These are phyloP conservation scores for Drosophila jambulina DNA, from an alignment of 1,140 invertebrate genomes.

Conservation along the genomic window DNA sequence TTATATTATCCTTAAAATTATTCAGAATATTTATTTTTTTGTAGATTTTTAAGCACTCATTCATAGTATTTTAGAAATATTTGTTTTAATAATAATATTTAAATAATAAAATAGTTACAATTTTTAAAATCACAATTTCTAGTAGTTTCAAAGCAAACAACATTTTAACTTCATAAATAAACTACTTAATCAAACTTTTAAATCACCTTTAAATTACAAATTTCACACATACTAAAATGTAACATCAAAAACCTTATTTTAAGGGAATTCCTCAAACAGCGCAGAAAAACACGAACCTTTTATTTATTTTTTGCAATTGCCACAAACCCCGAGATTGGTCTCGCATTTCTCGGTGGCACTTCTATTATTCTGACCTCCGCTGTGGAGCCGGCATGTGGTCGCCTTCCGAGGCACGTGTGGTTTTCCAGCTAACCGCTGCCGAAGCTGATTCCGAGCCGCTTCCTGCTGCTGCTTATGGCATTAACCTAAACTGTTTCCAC, in stretches of 20 bases:
- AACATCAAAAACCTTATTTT: constrained; percentile 1
- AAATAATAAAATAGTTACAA: no score
- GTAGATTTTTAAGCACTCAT: no score
- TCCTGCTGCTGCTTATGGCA: constrained; percentile 68
- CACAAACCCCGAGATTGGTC: constrained; percentile 1
- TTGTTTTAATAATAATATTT: no score
- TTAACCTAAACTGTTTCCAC: constrained; percentile 83
- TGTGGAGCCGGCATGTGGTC: constrained; percentile 73
- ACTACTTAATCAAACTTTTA: not conserved
- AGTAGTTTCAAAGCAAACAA: not conserved
- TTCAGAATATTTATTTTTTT: no score
- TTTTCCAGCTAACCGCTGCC: constrained; percentile 79
- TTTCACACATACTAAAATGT: constrained; percentile 6
- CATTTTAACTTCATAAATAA: not conserved
- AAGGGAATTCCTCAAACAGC: not conserved
- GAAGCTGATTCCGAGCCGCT: constrained; percentile 34
- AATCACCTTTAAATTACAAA: constrained; percentile 2
- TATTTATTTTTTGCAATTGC: constrained; percentile 14
- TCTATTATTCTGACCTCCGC: constrained; percentile 47
- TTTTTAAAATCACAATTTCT: no score
- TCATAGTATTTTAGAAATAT: no score
- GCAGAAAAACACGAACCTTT: not conserved
- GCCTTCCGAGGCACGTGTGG: constrained; percentile 80
- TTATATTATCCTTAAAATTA: no score
- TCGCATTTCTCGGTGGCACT: constrained; percentile 40